Evolutionary conservation across 35 echinoderm and acorn worm genomes (phyloP).

Genomic region (Acanthaster planci): DNA sequence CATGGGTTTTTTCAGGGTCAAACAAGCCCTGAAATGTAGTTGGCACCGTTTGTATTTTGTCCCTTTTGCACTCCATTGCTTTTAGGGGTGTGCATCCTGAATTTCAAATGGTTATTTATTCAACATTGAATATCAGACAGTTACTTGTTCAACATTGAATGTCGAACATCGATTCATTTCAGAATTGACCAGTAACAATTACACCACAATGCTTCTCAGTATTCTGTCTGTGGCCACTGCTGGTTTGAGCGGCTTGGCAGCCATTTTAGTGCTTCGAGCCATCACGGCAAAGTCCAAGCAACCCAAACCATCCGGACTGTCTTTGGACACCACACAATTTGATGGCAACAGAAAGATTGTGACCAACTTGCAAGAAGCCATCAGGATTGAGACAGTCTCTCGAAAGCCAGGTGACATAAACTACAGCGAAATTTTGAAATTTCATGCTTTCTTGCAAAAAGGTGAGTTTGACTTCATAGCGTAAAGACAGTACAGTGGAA

Average conservation of each 20-base stretch:
- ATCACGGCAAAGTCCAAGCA: slow-evolving; percentile 71
- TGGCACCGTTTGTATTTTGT: no score
- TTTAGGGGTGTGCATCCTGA: no score
- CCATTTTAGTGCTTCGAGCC: slow-evolving; percentile 57
- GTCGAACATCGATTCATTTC: no score
- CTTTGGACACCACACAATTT: slow-evolving; percentile 66
- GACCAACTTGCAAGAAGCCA: slow-evolving; percentile 60
- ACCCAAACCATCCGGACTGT: slow-evolving; percentile 49
- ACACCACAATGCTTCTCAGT: not conserved
- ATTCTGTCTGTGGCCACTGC: not conserved
- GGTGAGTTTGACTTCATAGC: slow-evolving; percentile 27
- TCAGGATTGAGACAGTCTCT: slow-evolving; percentile 50
- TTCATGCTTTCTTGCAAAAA: slow-evolving; percentile 68
- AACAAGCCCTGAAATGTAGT: no score
- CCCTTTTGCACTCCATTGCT: no score
- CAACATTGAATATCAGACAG: no score
- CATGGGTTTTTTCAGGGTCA: no score
- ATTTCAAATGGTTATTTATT: no score
- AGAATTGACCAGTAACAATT: not conserved
- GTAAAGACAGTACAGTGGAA: no score
- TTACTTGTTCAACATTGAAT: no score
- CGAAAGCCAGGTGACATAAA: slow-evolving; percentile 35
- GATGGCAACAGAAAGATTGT: slow-evolving; percentile 46
- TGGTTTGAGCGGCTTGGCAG: not conserved
- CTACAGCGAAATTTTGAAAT: slow-evolving; percentile 51